phyloP scores from a whole-genome alignment of 2,797 vertebrate species.

The Myotis vivesi region DNA sequence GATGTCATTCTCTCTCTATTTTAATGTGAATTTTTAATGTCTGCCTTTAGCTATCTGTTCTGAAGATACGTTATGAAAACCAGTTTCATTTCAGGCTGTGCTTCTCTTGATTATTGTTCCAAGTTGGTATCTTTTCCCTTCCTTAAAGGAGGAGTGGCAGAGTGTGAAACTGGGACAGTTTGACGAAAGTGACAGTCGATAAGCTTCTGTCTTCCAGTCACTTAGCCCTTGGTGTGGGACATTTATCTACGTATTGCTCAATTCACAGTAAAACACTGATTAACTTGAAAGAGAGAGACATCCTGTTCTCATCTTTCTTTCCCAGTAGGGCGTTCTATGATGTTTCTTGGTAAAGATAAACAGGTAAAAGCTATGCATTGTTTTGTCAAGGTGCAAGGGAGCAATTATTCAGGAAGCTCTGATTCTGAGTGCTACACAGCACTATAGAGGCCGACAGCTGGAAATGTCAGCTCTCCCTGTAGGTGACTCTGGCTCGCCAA shows the following conservation, averaged over 20 bases:
- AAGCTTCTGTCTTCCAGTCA: slow-evolving; percentile 71
- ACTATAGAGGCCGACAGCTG: not conserved
- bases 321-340: not conserved
- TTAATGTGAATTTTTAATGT: slow-evolving; percentile 60
- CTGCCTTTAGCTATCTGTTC: slow-evolving; percentile 64
- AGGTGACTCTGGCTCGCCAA: not conserved
- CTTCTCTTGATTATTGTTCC: slow-evolving; percentile 75
- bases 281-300: slow-evolving; percentile 21
- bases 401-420: not conserved
- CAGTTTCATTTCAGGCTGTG: slow-evolving; percentile 64
- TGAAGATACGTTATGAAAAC: slow-evolving; percentile 52
- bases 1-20: slow-evolving; percentile 83
- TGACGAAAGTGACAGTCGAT: slow-evolving; percentile 59
- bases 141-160: slow-evolving; percentile 62
- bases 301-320: slow-evolving; percentile 20
- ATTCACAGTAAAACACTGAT: slow-evolving; percentile 39
- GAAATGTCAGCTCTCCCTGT: not conserved
- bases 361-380: not conserved
- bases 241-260: slow-evolving; percentile 64
- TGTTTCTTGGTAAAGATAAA: not conserved
- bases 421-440: not conserved
- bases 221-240: slow-evolving; percentile 54
- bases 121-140: slow-evolving; percentile 69
- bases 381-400: not conserved
- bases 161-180: slow-evolving; percentile 77